Evolutionary conservation across 2,888 invertebrate genomes (phyloP).

Genomic region (Pollenia griseotomentosa): DNA sequence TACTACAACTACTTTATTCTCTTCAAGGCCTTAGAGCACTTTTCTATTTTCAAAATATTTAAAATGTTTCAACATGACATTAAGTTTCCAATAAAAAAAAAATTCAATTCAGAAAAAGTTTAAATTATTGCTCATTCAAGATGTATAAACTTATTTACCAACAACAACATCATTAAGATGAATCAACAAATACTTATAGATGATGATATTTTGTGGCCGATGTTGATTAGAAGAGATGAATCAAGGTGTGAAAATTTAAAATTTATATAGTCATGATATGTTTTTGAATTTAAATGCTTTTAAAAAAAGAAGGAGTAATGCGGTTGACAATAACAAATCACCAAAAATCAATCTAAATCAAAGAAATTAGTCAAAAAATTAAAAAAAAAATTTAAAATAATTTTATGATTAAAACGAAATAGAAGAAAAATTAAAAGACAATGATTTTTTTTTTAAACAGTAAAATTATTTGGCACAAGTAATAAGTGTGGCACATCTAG

Average conservation of each 20-base stretch:
- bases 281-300: neutral
- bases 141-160: neutral
- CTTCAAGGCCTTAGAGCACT: neutral
- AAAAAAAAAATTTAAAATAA: conserved; percentile 49
- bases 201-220: neutral
- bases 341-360: conserved; percentile 38
- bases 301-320: neutral
- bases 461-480: conserved; percentile 68
- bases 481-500: conserved; percentile 61
- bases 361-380: conserved; percentile 62
- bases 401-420: neutral
- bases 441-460: neutral
- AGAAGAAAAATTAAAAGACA: conserved; percentile 1
- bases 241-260: conserved; percentile 71
- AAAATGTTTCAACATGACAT: neutral
- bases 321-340: conserved; percentile 13
- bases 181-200: conserved; percentile 55
- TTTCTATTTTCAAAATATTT: neutral
- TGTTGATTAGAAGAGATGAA: conserved; percentile 52
- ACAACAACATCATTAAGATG: conserved; percentile 43
- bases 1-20: no score
- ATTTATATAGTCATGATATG: conserved; percentile 55
- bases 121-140: conserved; percentile 25
- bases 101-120: neutral
- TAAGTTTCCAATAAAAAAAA: conserved; percentile 8